Conservation (phyloP, 2,113 vertebrate genomes). For the Sinocyclocheilus maitianheensis region DNA sequence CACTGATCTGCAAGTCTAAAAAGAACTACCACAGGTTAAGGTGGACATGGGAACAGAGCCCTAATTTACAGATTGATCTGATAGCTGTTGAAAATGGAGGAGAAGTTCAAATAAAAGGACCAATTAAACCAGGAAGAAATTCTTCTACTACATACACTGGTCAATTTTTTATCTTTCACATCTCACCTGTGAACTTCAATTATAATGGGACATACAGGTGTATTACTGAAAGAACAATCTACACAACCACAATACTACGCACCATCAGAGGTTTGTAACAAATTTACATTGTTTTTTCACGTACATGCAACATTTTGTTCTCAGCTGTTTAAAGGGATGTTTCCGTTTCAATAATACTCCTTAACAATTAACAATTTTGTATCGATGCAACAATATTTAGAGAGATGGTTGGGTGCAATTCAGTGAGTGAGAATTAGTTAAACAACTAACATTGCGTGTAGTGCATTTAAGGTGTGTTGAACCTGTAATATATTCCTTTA, state of each 20-base stretch:
- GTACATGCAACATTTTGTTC: no score
- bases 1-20: not conserved
- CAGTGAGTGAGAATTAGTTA: no score
- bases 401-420: no score
- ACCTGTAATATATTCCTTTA: no score
- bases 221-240: not conserved
- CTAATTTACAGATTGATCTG: not conserved
- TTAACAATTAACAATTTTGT: no score
- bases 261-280: not conserved
- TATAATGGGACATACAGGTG: conserved; percentile 33
- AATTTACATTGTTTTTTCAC: no score
- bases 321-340: no score
- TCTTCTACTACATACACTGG: conserved; percentile 12
- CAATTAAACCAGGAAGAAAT: not conserved
- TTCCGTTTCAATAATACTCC: no score
- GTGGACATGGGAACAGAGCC: conserved; percentile 10
- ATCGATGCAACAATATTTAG: no score
- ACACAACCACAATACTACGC: conserved; percentile 6
- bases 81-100: not conserved
- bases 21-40: fast-evolving
- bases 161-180: conserved; percentile 9
- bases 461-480: no score
- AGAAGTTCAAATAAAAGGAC: not conserved
- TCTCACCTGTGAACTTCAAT: conserved; percentile 39
- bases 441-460: no score